These are phyloP conservation scores for Cantharis rufa DNA, from an alignment of 2,888 invertebrate genomes.

Conservation along the genomic window DNA sequence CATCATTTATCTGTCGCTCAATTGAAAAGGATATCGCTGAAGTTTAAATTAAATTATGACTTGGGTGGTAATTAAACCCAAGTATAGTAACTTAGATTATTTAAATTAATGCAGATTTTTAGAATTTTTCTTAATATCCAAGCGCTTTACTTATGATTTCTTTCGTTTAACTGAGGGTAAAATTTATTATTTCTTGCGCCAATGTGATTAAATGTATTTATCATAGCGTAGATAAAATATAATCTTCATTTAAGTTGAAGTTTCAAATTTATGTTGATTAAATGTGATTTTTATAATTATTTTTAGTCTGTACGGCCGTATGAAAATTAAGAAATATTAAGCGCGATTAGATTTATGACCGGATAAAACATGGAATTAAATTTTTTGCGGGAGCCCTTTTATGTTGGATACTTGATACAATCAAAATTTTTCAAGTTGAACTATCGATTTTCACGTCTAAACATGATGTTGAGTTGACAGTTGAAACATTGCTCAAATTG, in stretches of 20 bases:
- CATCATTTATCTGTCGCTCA: neutral
- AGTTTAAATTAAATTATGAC: conserved; percentile 3
- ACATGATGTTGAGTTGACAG: neutral
- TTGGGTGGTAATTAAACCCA: neutral
- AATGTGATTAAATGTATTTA: neutral
- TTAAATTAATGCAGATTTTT: neutral
- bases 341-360: neutral
- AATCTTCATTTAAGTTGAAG: neutral
- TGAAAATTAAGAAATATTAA: neutral
- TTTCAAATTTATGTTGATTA: neutral
- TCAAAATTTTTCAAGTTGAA: neutral
- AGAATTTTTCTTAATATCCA: neutral
- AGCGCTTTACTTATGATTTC: neutral
- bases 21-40: neutral
- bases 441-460: neutral
- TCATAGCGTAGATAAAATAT: neutral
- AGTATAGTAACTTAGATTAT: neutral
- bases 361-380: neutral
- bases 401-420: neutral
- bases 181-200: neutral
- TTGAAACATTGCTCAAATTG: neutral
- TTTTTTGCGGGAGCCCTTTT: neutral
- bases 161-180: neutral
- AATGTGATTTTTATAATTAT: neutral
- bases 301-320: neutral